Conservation (phyloP, 2,888 invertebrate genomes). For the Chymomyza procnemis region DNA sequence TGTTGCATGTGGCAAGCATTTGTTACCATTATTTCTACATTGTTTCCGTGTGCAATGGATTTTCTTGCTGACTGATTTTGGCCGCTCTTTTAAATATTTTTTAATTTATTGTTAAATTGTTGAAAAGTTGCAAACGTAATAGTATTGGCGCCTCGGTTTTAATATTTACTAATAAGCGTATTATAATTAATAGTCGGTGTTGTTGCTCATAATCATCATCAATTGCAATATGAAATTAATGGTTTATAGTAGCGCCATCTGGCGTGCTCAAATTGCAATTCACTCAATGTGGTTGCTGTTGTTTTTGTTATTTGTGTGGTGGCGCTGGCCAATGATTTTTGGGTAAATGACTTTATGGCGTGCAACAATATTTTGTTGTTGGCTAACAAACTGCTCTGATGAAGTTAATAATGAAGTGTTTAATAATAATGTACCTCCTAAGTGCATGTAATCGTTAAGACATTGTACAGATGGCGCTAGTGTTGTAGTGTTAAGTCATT, state of each 20-base stretch:
- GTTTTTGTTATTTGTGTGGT: neutral
- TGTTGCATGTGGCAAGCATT: conserved; percentile 3
- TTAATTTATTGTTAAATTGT: conserved; percentile 51
- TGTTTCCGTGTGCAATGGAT: conserved; percentile 1
- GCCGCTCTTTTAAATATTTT: conserved; percentile 35
- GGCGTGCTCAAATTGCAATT: conserved; percentile 39
- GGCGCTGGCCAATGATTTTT: conserved; percentile 28
- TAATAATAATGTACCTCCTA: conserved; percentile 6
- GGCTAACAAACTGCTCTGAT: conserved; percentile 16
- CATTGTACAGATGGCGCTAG: conserved; percentile 46
- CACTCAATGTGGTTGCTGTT: neutral
- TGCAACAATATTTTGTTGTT: conserved; percentile 22
- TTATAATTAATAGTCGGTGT: conserved; percentile 49
- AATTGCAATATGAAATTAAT: conserved; percentile 44
- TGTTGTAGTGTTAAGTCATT: neutral
- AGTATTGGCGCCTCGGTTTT: conserved; percentile 33
- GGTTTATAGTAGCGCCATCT: conserved; percentile 42
- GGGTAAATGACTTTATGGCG: conserved; percentile 54
- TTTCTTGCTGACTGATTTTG: conserved; percentile 1
- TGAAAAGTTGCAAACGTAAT: neutral
- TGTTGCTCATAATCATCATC: conserved; percentile 27
- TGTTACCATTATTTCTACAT: neutral
- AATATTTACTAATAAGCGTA: conserved; percentile 62
- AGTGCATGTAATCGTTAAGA: neutral
- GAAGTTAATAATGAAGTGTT: conserved; percentile 22